Evolutionary conservation across 2,888 invertebrate genomes (phyloP), one percentile per base, ranked within the genome.

Genomic region (Cryptocheilus praepositus): DNA sequence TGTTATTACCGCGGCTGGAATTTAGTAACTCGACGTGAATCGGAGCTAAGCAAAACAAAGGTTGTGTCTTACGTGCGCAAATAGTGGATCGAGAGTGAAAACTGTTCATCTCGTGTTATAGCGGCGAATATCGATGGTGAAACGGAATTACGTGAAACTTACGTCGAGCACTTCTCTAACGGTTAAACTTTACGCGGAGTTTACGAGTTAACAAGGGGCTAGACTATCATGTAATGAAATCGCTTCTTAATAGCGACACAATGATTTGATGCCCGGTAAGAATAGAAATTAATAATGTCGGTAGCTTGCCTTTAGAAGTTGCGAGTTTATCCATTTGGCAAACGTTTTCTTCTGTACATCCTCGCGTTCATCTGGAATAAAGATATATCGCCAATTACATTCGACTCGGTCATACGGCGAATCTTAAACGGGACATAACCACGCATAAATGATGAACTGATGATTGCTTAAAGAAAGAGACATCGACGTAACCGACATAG

Each of bases 271-370:
- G 15, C 16, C 13, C 7, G 25, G 8, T 13, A 53, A 53, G 25
- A 16, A 19, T 22, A 2, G 22, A n/a, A 55, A n/a, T 21, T 13
- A 43, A 55, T 8, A 60, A 11, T 11, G 36, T 36, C 36, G 36
- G 36, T 36, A 22, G 61, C 83, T 86, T 89, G 94, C 95, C 92
- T 96, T 96, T 49, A 93, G 92, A 62, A 98, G 90, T 89, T 97
- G 96, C 43, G 95, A 94, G 89, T 95, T 95, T 84, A 95, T 95
- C 95, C 95, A 95, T 91, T 97, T 96, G 68, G 96, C 94, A 89
- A 98, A 97, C 0, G 97, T 97, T 90, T 96, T 96, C 91, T 96
- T 97, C 89, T 98, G 97, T 65, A 97, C 95, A 89, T 97, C 97
- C 89, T 96, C 96, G 81, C 96, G 92, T 89, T 97, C 97, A 91